A percentile compares a stretch with the other conserved stretches of the same genome.
These are phyloP conservation scores for Carettochelys insculpta DNA, from an alignment of 2,113 vertebrate genomes.

Conservation along the genomic window DNA sequence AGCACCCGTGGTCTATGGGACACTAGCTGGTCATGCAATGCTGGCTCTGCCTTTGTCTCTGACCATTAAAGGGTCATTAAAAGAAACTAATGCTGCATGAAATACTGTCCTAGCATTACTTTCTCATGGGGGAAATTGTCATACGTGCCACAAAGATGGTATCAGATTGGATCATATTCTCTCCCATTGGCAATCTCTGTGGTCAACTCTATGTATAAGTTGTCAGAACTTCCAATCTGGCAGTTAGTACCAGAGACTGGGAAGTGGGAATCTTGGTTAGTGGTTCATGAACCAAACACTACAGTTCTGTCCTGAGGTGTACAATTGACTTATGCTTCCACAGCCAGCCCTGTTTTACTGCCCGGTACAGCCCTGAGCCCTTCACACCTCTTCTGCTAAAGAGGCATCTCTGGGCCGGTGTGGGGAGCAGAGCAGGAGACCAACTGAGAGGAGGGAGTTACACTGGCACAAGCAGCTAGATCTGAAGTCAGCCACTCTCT, in stretches of 20 bases:
- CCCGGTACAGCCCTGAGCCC: neutral
- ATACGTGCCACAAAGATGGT: neutral
- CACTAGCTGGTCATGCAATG: neutral
- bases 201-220: neutral
- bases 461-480: neutral
- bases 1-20: neutral
- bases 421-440: neutral
- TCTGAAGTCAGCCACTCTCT: neutral
- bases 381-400: neutral
- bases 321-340: neutral
- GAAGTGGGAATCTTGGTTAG: neutral
- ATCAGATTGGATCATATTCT: neutral
- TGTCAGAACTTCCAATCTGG: neutral
- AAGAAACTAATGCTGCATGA: neutral
- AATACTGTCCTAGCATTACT: neutral
- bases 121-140: neutral
- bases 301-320: neutral
- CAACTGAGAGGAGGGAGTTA: neutral
- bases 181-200: neutral
- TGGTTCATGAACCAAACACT: neutral
- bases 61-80: neutral
- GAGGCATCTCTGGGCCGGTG: neutral
- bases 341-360: neutral
- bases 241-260: neutral
- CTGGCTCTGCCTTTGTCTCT: neutral